Percentiles rank a stretch among this genome's conserved stretches.
Conservation (phyloP, 2,797 vertebrate genomes). For the Peromyscus nudipes region DNA sequence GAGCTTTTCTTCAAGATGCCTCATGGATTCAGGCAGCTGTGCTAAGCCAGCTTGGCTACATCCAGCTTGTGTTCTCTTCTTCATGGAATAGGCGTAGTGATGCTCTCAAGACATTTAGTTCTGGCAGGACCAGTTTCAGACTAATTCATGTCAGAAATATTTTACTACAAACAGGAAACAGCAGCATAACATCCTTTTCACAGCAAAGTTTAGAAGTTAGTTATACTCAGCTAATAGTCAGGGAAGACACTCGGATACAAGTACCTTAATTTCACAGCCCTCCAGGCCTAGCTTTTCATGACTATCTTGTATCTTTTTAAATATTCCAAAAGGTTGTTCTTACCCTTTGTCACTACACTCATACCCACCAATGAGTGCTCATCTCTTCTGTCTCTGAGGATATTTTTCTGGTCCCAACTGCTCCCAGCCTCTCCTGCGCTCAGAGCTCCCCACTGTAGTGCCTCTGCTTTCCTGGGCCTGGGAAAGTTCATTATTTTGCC, state of each 20-base stretch:
- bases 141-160: not conserved
- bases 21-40: not conserved
- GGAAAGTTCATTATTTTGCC: not conserved
- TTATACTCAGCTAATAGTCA: not conserved
- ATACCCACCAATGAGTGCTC: not conserved
- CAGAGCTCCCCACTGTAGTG: not conserved
- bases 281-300: not conserved
- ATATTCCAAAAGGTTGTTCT: not conserved
- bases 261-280: not conserved
- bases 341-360: not conserved
- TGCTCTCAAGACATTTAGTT: conserved; percentile 27
- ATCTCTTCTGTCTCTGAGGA: not conserved
- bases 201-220: not conserved
- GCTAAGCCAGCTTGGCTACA: not conserved
- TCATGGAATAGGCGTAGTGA: conserved; percentile 34
- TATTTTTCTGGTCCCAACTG: not conserved
- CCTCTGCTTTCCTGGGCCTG: fast-evolving
- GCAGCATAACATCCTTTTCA: not conserved
- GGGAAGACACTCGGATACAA: not conserved
- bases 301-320: too few species aligned
- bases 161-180: not conserved
- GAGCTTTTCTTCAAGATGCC: not conserved
- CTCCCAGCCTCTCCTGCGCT: fast-evolving
- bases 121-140: not conserved
- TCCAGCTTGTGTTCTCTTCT: not conserved